Base-by-base conservation (phyloP, 2,797 vertebrate species). In the Amniataba percoides region DNA sequence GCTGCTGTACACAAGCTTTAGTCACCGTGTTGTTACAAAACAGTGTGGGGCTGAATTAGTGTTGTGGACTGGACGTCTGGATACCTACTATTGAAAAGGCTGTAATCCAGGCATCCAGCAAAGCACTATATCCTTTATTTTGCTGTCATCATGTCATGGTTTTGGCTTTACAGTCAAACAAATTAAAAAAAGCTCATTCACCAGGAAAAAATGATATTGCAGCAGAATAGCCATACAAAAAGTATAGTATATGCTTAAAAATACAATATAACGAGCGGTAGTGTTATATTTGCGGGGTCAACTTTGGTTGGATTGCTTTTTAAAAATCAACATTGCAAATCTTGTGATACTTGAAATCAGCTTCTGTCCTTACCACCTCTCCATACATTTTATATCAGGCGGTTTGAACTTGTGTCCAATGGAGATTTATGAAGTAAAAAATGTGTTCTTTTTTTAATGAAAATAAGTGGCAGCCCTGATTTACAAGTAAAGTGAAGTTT, bases 401-500 rank as follows among this genome's bases (percentile, higher is more conserved):
- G 57, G 52, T 48, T 48, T 66, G 36, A 71, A 64, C 69, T 25
- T 51, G 27, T 63, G 36, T 15, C 49, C 55, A 69, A 59, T 65
- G 14, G 68, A 60, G 55, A 66, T 72, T 74, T 13, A 75, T 64
- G 25, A 13, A 1, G 25, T n/a, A 39, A 15, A 74, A 79, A 79
- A 61, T 52, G 14, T 56, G 48, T 39, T 51, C 3, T 64, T 74
- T 46, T 68, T 46, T 59, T 39, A 59, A 68, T 55, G 40, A 80
- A 87, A 83, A 48, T 60, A 84, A 75, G 34, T 48, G 34, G 36
- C 23, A 62, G 60, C 2, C 1, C 48, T 74, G 48, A 87, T 81
- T 77, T 74, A 84, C 48, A 23, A 68, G 4, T 75, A 39, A 80
- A 76, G 39, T 64, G 34, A 80, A 81, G 75, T 87, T 87, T 78